phyloP scores from a whole-genome alignment of 2,797 vertebrate genomes.

The Microctenopoma stevenorrisi region DNA sequence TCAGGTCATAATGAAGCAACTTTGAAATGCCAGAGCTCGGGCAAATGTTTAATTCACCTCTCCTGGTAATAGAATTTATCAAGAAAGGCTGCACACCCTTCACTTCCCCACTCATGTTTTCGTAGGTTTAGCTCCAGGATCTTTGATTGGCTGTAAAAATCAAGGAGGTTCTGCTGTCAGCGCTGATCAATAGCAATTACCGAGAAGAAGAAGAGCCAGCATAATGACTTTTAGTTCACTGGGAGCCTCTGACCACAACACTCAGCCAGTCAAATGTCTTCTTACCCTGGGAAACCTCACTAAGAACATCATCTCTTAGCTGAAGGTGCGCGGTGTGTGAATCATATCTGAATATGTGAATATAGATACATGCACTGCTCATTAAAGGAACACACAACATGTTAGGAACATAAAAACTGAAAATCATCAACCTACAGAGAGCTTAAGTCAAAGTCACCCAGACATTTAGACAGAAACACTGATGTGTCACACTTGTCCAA shows the following conservation, averaged over 20 bases:
- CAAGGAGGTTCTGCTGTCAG: conserved; percentile 32
- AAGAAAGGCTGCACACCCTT: conserved; percentile 29
- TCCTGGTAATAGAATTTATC: conserved; percentile 56
- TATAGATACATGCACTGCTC: no score
- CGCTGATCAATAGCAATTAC: conserved; percentile 67
- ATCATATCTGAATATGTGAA: no score
- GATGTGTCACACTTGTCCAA: no score
- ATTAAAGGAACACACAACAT: no score
- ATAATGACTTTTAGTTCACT: conserved; percentile 60
- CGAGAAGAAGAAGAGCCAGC: conserved; percentile 12
- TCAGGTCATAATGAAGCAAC: conserved; percentile 43
- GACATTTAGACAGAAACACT: no score
- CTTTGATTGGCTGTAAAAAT: conserved; percentile 53
- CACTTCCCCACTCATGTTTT: conserved; percentile 23
- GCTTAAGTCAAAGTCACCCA: no score
- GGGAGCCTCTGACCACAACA: not conserved
- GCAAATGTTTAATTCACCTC: conserved; percentile 49
- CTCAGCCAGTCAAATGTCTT: conserved; percentile 36
- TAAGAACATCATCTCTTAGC: no score
- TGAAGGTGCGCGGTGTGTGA: no score
- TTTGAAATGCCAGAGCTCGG: conserved; percentile 32
- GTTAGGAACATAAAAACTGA: no score
- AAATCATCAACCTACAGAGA: no score
- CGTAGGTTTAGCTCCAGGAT: conserved; percentile 38
- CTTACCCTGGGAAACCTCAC: conserved; percentile 20